Evolutionary conservation across 1,140 invertebrate genomes (phyloP), one percentile per base, ranked within the genome.

Genomic region (Drosophila lacertosa): DNA sequence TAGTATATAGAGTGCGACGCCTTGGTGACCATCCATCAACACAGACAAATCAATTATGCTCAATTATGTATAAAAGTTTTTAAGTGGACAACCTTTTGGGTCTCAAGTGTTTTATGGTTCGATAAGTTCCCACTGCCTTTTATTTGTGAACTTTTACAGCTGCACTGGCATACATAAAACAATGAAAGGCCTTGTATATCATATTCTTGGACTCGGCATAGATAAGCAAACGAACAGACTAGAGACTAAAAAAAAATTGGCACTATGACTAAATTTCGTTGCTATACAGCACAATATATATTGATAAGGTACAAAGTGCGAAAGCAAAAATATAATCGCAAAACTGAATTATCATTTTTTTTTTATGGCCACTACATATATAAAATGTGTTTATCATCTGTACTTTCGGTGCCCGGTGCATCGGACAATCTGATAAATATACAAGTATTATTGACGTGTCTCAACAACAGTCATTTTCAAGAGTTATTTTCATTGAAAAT

Each of bases 11-110:
- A 32, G 6, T 2, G 39, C 16, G 33, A n/a, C 39, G 47, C 22
- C 48, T 65, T 32, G 15, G n/a, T 48, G 35, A 42, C 29, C 35
- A 58, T 50, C 42, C 55, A 71, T 63, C 60, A 71, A 59, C 20
- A 29, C 45, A 77, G 62, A 54, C 74, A 78, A 86, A 83, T 83
- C 81, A 83, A 83, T 83, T 83, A 83, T 80, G 81, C 62, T 83
- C 81, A 83, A 86, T 83, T 84, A 83, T 83, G 76, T 80, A 83
- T 63, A 13, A 39, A 39, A 13, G 18, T 47, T 54, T 62, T 65
- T 22, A 64, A 57, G 51, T 65, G 42, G 60, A 35, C 60, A 64
- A 63, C 59, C 66, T 74, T 74, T 64, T 64, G 58, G 60, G 48
- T 74, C 50, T 67, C 80, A 79, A 84, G 72, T 84, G 81, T 48